These are phyloP conservation scores for Chrysocyon brachyurus DNA, from an alignment of 2,797 vertebrate species.

Conservation along the genomic window DNA sequence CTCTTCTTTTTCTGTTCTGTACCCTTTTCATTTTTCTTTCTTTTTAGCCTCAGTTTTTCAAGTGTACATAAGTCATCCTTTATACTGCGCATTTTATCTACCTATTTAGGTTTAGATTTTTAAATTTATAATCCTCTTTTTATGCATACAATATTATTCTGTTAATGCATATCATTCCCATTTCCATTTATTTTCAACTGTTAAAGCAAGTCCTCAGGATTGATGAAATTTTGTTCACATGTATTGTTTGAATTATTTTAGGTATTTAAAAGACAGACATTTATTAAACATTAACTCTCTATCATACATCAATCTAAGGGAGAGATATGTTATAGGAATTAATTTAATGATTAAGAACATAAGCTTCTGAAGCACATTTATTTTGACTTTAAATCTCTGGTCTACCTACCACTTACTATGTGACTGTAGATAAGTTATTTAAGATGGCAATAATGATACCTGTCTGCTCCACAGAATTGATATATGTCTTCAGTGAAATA, in stretches of 20 bases:
- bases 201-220: background rate
- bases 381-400: background rate
- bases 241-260: background rate
- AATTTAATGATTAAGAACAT: background rate
- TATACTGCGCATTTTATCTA: background rate
- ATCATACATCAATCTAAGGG: background rate
- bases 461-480: background rate
- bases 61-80: background rate
- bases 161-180: background rate
- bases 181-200: background rate
- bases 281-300: slow-evolving; percentile 25
- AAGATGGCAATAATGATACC: background rate
- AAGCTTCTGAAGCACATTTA: background rate
- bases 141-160: background rate
- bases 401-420: background rate
- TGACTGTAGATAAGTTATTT: slow-evolving; percentile 17
- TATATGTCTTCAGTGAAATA: background rate
- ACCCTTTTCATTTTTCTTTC: background rate
- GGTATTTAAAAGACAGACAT: slow-evolving; percentile 31
- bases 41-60: background rate
- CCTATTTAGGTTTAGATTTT: background rate
- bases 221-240: background rate
- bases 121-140: background rate
- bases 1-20: background rate
- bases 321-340: background rate